Conservation (phyloP, 2,888 invertebrate genomes). For the Seira musarum region DNA sequence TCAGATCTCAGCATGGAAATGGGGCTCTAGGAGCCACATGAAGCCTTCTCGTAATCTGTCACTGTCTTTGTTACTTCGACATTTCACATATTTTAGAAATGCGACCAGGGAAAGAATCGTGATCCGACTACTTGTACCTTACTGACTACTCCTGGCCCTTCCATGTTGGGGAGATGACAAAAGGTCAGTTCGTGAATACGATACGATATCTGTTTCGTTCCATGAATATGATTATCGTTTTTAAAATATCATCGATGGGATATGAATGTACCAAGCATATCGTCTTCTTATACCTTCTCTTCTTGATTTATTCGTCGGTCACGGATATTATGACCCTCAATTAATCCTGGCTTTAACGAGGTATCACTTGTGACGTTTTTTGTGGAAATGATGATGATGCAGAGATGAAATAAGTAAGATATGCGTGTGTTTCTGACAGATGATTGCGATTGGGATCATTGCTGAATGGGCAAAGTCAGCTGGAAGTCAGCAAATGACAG, state of each 20-base stretch:
- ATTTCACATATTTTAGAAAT: slow-evolving; percentile 56
- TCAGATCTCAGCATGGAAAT: no score
- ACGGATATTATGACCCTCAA: slow-evolving; percentile 55
- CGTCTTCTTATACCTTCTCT: slow-evolving; percentile 1
- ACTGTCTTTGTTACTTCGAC: slow-evolving; percentile 59
- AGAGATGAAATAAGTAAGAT: slow-evolving; percentile 23
- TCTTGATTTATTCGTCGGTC: slow-evolving; percentile 57
- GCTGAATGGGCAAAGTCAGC: neutral
- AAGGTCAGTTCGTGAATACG: slow-evolving; percentile 35
- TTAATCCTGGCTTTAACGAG: slow-evolving; percentile 54
- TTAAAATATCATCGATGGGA: neutral
- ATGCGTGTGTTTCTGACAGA: slow-evolving; percentile 8
- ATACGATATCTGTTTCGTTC: neutral
- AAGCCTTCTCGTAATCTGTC: slow-evolving; percentile 57
- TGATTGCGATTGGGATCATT: neutral
- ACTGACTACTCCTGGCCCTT: slow-evolving; percentile 33
- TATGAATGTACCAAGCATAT: neutral
- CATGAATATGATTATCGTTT: neutral
- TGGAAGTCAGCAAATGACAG: neutral
- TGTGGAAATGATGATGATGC: no score
- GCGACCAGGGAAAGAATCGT: slow-evolving; percentile 54
- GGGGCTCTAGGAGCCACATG: slow-evolving; percentile 50
- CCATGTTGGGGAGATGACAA: slow-evolving; percentile 45
- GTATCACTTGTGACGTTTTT: slow-evolving; percentile 32
- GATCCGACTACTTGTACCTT: slow-evolving; percentile 54